Base-by-base conservation (phyloP, 2,797 vertebrate species). In the Trematomus bernacchii region DNA sequence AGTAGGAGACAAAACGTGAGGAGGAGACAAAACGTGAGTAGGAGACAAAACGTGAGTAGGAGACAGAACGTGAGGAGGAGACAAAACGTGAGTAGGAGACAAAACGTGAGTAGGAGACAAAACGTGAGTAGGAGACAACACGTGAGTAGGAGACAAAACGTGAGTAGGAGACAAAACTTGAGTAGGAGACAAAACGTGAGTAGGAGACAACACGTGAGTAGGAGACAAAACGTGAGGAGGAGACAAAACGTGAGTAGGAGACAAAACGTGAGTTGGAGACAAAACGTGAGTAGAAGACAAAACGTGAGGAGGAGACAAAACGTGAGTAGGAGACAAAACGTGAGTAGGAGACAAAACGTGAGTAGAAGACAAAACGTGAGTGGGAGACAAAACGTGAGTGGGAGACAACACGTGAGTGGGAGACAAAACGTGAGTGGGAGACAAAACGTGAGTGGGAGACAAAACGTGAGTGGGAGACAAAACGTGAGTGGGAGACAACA, bases 81-180 rank as follows among this genome's bases (percentile, higher is more conserved):
- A 53, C 12, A 71, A 51, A 71, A 10, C 13, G 43, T 48, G 44
- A 33, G 46, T 42, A 10, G 47, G 37, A 40, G 15, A 53, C 12
- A 71, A 51, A 71, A 10, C 13, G 43, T 48, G 44, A 33, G 46
- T 42, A 10, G 47, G 37, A 40, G 15, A 53, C 12, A 71, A 51
- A 71, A 10, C 13, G 43, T 48, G 44, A 33, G 46, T 42, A 10
- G 47, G 37, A 40, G 15, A 53, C 12, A 71, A 51, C n/a, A n/a
- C n/a, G n/a, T 48, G 44, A 33, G 46, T 42, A 10, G 47, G 37
- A 40, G 15, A 53, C 12, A 71, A 51, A 71, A 10, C 13, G 43
- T 48, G 44, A 33, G 46, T 42, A 10, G 47, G 37, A 40, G 15
- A 53, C 12, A 71, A 51, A 71, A 10, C 13, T n/a, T 48, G 44